Base-by-base conservation (phyloP, 2,113 vertebrate species). In the Scartelaos histophorus region DNA sequence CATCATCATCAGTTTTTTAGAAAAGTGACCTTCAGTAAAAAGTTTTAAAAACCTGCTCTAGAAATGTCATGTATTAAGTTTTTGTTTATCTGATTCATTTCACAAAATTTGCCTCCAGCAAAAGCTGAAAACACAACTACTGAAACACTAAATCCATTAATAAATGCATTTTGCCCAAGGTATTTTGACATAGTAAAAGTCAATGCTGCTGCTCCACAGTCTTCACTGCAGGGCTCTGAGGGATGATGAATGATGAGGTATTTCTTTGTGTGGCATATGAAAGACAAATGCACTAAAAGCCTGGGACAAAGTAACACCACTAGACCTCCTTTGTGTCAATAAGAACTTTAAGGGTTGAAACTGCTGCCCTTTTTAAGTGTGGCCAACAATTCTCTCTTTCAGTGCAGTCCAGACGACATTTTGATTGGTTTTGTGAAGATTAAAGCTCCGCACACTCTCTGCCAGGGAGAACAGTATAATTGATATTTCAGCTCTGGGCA, bases 401-500 rank as follows among this genome's bases (percentile, higher is more conserved):
- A 76, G 81, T 87, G 71, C 67, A 65, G 79, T 87, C 87, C 79
- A 85, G 81, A 85, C 76, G 82, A 85, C 80, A 82, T 90, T 92
- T 88, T 90, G 89, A 92, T 92, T 91, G 91, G 87, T 83, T 88
- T 82, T 88, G 85, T 83, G 85, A 91, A 92, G 91, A 92, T 92
- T 91, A 92, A 92, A 91, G 91, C 90, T 84, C 82, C 0, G n/a
- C 88, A 66, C 85, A 82, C 80, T 79, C 87, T 88, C 87, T 88
- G 81, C 87, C 76, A 87, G 87, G 84, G 88, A 91, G 88, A 88
- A 91, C 82, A 82, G 79, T 88, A 89, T 92, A 91, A 92, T 90
- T 91, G 90, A 92, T 91, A 92, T 93, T 93, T 91, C 88, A 88
- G 90, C 90, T 91, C 86, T 84, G 82, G 86, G 88, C 88, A 90